Evolutionary conservation across 1,140 invertebrate species (phyloP).

Genomic region (Neodiprion pinetum): DNA sequence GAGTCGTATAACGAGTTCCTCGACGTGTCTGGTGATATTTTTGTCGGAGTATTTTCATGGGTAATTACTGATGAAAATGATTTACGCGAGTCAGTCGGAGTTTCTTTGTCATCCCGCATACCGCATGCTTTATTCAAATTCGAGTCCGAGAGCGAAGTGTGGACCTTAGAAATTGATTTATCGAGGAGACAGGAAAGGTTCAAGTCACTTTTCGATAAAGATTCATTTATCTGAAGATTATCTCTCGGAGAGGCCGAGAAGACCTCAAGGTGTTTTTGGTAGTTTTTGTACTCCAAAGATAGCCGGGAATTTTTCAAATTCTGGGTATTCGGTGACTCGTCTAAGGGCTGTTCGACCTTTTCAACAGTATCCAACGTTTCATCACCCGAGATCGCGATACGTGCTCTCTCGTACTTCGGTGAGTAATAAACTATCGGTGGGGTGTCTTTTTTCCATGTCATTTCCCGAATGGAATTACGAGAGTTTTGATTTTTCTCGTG

Average conservation of each 20-base stretch:
- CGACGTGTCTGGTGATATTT: not conserved
- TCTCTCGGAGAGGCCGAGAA: slow-evolving; percentile 16
- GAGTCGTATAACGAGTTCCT: slow-evolving; percentile 1
- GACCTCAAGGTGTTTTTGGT: slow-evolving; percentile 20
- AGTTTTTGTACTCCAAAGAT: slow-evolving; percentile 38
- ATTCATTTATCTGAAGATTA: slow-evolving; percentile 2
- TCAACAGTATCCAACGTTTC: not conserved
- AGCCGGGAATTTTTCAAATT: slow-evolving; percentile 42
- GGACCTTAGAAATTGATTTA: slow-evolving; percentile 28
- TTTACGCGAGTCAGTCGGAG: not conserved
- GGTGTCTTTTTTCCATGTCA: not conserved
- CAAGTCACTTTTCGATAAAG: slow-evolving; percentile 33
- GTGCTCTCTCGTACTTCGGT: not conserved
- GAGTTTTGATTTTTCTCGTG: slow-evolving; percentile 49
- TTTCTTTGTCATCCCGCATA: slow-evolving; percentile 11
- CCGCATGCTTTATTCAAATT: slow-evolving; percentile 23
- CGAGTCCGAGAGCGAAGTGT: slow-evolving; percentile 36
- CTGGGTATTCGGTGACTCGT: slow-evolving; percentile 38
- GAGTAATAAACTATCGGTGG: slow-evolving; percentile 29
- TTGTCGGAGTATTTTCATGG: not conserved
- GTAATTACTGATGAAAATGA: not conserved
- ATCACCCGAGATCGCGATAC: not conserved
- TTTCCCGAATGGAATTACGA: slow-evolving; percentile 19
- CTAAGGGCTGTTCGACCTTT: not conserved
- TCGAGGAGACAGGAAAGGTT: slow-evolving; percentile 30